A percentile compares a stretch with the other conserved stretches of the same genome.
Evolutionary conservation across 2,113 vertebrate genomes (phyloP).

Genomic region (Cinclus cinclus): DNA sequence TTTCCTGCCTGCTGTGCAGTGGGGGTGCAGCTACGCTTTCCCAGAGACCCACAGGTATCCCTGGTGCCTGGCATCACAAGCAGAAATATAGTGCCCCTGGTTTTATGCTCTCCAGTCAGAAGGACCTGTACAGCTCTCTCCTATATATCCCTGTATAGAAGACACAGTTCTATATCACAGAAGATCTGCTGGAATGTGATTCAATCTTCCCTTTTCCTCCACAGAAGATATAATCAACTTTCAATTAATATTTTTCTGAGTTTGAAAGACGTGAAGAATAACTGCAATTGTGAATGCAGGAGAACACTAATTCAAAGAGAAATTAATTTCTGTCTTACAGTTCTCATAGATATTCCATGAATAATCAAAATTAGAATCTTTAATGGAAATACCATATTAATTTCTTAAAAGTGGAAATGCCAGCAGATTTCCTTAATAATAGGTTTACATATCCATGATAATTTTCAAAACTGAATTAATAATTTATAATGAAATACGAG

Average conservation of each 20-base stretch:
- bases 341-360: background rate
- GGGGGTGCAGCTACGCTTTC: background rate
- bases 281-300: background rate
- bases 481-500: background rate
- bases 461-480: conserved; percentile 22
- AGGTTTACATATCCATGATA: background rate
- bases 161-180: background rate
- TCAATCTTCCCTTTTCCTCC: background rate
- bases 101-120: background rate
- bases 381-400: background rate
- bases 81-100: background rate
- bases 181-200: background rate
- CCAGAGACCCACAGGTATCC: background rate
- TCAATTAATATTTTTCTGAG: background rate
- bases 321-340: background rate
- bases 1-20: background rate
- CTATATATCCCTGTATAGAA: background rate
- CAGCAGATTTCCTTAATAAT: background rate
- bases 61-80: accelerated
- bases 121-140: background rate
- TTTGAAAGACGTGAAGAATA: background rate
- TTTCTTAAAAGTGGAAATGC: background rate
- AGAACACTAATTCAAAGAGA: background rate
- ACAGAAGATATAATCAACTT: background rate
- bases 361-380: background rate